Evolutionary conservation across 2,113 vertebrate species (phyloP).

Genomic region (Pitta sordida): DNA sequence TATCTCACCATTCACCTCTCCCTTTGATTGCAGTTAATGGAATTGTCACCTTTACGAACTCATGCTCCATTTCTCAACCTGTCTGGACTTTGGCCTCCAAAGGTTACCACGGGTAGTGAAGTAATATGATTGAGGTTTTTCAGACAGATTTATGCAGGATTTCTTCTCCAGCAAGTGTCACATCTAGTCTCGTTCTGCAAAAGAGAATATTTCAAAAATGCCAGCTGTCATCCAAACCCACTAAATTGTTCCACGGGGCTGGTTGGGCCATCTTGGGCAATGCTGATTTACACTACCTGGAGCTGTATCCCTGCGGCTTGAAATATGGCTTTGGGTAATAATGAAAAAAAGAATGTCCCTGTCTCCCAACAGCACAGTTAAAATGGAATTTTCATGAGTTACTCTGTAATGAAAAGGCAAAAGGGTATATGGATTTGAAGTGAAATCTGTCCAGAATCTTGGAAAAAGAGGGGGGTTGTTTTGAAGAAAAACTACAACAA

Average conservation of each 20-base stretch:
- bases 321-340: constrained; percentile 16
- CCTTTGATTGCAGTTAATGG: constrained; percentile 73
- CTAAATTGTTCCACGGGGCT: constrained; percentile 55
- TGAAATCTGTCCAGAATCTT: neutral
- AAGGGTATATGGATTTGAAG: neutral
- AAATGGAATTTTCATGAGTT: constrained; percentile 29
- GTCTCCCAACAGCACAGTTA: neutral
- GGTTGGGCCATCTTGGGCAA: constrained; percentile 10
- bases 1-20: constrained; percentile 66
- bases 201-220: constrained; percentile 70
- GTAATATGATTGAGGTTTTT: constrained; percentile 75
- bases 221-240: constrained; percentile 59
- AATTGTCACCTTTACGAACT: constrained; percentile 70
- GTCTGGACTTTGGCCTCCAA: constrained; percentile 72
- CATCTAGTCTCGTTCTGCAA: constrained; percentile 46
- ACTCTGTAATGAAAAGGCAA: neutral
- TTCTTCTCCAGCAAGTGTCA: constrained; percentile 63
- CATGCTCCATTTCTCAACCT: constrained; percentile 75
- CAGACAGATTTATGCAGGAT: constrained; percentile 75
- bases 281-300: constrained; percentile 44
- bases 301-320: neutral
- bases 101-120: constrained; percentile 76
- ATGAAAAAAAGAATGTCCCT: neutral
- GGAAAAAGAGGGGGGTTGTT: neutral
- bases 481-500: neutral